Evolutionary conservation across 2,113 vertebrate species (phyloP).

Genomic region (Aptenodytes patagonicus): DNA sequence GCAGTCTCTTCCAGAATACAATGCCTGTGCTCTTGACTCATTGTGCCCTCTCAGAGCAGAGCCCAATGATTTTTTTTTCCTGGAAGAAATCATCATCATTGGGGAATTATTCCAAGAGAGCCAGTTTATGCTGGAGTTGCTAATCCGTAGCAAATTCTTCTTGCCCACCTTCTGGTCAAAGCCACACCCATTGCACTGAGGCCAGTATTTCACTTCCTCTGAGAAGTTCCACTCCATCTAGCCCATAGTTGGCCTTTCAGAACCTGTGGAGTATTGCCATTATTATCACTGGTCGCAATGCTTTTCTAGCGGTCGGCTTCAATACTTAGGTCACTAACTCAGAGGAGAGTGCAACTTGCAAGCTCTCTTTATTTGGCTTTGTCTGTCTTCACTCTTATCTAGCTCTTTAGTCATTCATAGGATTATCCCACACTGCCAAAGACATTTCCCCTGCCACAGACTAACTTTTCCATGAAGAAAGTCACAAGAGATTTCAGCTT

Average conservation of each 20-base stretch:
- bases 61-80: background rate
- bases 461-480: slow-evolving; percentile 23
- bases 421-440: background rate
- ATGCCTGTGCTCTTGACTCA: background rate
- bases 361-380: background rate
- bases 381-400: background rate
- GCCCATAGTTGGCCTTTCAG: background rate
- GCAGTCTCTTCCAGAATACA: background rate
- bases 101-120: background rate
- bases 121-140: background rate
- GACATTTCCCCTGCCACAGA: background rate
- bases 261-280: background rate
- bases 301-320: background rate
- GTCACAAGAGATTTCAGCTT: slow-evolving; percentile 19
- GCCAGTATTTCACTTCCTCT: background rate
- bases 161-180: background rate
- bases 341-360: background rate
- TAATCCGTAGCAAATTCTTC: background rate
- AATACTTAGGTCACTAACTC: background rate
- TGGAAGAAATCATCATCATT: background rate
- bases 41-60: background rate
- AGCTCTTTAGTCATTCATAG: background rate
- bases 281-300: background rate
- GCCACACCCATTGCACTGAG: background rate
- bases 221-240: background rate